phyloP scores from a whole-genome alignment of 2,888 invertebrate genomes.

The Anticlea derivata region DNA sequence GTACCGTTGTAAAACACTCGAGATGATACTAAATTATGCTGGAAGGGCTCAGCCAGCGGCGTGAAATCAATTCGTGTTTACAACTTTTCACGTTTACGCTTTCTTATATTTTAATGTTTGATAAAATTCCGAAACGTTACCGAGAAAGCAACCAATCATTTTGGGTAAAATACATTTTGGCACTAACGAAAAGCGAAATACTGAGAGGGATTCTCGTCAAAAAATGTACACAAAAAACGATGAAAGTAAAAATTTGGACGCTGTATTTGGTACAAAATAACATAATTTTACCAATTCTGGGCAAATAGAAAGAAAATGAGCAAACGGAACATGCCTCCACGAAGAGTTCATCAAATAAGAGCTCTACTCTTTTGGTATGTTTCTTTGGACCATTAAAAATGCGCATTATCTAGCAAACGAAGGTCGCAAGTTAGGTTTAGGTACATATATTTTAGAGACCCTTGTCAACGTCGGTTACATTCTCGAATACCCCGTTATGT shows the following conservation, averaged over 20 bases:
- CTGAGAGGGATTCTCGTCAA: conserved; percentile 9
- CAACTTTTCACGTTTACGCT: conserved; percentile 25
- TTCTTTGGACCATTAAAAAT: conserved; percentile 33
- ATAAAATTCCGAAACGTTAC: not conserved
- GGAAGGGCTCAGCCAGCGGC: conserved; percentile 21
- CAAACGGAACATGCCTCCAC: conserved; percentile 23
- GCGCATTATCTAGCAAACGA: conserved; percentile 42
- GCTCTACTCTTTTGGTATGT: conserved; percentile 25
- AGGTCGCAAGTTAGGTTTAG: conserved; percentile 43
- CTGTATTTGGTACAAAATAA: conserved; percentile 17
- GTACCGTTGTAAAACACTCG: conserved; percentile 30
- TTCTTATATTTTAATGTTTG: conserved; percentile 16
- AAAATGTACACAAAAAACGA: conserved; percentile 16
- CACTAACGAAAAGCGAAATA: conserved; percentile 10
- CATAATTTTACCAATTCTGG: conserved; percentile 24
- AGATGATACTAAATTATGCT: conserved; percentile 40
- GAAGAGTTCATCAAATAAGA: conserved; percentile 23
- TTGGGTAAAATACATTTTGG: not conserved
- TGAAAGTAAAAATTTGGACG: conserved; percentile 18
- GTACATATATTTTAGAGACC: conserved; percentile 52
- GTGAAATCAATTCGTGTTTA: conserved; percentile 38
- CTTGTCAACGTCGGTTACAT: conserved; percentile 57
- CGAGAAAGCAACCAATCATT: not conserved
- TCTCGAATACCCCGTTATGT: conserved; percentile 32
- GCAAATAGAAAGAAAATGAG: conserved; percentile 17